phyloP scores from a whole-genome alignment of 1,140 invertebrate species.

The Littorina saxatilis region DNA sequence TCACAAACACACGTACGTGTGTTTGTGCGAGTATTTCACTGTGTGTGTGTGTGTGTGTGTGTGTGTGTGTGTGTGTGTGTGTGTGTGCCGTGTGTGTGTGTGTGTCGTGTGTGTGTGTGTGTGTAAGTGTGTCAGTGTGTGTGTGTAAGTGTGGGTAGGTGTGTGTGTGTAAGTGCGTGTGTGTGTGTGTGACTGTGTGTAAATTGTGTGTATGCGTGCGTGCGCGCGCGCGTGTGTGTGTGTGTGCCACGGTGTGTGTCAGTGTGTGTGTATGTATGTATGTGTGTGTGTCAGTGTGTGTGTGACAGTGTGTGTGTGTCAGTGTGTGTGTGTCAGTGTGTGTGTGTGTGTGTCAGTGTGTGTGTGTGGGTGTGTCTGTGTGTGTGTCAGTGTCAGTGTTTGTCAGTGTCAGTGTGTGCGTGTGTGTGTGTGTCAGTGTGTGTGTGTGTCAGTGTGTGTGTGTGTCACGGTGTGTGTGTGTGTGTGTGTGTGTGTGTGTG shows the following conservation, averaged over 20 bases:
- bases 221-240: not conserved
- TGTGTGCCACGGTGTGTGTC: not conserved
- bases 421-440: conserved; percentile 14
- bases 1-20: not conserved
- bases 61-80: not conserved
- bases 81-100: not conserved
- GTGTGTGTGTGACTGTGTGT: not conserved
- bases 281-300: not conserved
- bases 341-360: not conserved
- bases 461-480: conserved; percentile 4
- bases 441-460: conserved; percentile 13
- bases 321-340: not conserved
- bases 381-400: not conserved
- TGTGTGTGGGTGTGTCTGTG: not conserved
- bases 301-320: not conserved
- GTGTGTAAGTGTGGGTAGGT: not conserved
- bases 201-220: not conserved
- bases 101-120: not conserved
- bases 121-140: not conserved
- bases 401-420: conserved; percentile 21
- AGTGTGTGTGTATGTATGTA: not conserved
- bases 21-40: not conserved
- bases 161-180: not conserved
- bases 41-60: conserved; percentile 9
- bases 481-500: not conserved